Percentiles rank a stretch among this genome's conserved stretches.
These are phyloP conservation scores for Calliopum simillimum DNA, from an alignment of 2,888 invertebrate species.

Conservation along the genomic window DNA sequence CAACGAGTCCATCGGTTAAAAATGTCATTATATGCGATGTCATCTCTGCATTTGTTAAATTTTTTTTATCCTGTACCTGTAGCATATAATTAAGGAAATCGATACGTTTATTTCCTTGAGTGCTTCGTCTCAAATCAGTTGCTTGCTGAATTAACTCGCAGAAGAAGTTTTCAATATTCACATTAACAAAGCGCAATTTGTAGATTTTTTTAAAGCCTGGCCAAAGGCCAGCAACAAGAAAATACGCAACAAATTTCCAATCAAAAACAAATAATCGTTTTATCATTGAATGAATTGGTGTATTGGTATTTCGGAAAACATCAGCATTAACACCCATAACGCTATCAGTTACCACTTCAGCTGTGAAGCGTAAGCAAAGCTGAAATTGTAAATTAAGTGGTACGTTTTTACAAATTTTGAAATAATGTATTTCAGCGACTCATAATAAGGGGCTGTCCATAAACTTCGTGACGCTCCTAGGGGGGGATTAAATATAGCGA, in stretches of 20 bases:
- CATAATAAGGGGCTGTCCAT: too few species aligned
- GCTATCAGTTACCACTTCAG: slow-evolving; percentile 66
- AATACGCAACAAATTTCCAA: slow-evolving; percentile 44
- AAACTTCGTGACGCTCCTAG: too few species aligned
- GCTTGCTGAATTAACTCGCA: slow-evolving; percentile 52
- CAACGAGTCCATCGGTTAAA: slow-evolving; percentile 60
- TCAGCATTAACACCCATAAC: slow-evolving; percentile 66
- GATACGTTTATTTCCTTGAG: slow-evolving; percentile 45
- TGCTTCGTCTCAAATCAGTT: slow-evolving; percentile 48
- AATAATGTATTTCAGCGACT: too few species aligned
- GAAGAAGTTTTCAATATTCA: slow-evolving; percentile 72
- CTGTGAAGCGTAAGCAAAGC: slow-evolving; percentile 60
- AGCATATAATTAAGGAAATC: slow-evolving; percentile 61
- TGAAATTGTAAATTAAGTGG: too few species aligned
- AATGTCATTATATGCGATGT: slow-evolving; percentile 60
- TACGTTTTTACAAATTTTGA: too few species aligned
- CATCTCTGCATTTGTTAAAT: slow-evolving; percentile 47
- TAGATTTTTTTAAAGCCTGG: slow-evolving; percentile 53
- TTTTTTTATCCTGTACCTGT: slow-evolving; percentile 57
- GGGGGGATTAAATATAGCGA: too few species aligned
- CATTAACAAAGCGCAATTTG: slow-evolving; percentile 50
- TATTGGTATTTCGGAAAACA: slow-evolving; percentile 58
- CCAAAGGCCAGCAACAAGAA: slow-evolving; percentile 50
- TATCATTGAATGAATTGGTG: slow-evolving; percentile 55
- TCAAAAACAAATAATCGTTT: slow-evolving; percentile 56